Conservation (phyloP, 2,888 invertebrate genomes). For the Priocnemis perturbator region DNA sequence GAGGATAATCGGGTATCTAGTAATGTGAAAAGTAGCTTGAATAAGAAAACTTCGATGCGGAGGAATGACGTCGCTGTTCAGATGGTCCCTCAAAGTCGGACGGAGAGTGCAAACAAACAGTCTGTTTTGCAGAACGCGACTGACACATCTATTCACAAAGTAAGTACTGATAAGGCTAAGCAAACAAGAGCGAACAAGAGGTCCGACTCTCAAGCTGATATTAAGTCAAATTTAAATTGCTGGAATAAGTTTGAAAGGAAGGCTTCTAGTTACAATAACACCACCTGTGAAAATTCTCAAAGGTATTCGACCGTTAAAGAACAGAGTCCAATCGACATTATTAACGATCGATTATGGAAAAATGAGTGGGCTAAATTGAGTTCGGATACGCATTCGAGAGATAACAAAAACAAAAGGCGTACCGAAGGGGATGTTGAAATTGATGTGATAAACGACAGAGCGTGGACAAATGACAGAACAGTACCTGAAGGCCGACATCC, state of each 20-base stretch:
- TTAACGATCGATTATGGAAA: conserved; percentile 71
- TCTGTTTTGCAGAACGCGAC: conserved; percentile 23
- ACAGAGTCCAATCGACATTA: conserved; percentile 64
- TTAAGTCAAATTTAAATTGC: conserved; percentile 32
- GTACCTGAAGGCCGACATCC: conserved; percentile 26
- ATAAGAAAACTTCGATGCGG: conserved; percentile 46
- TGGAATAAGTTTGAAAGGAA: conserved; percentile 45
- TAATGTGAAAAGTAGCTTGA: conserved; percentile 29
- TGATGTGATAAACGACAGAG: conserved; percentile 70
- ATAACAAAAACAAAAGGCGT: conserved; percentile 37
- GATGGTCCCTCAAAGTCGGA: conserved; percentile 35
- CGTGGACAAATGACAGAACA: conserved; percentile 64
- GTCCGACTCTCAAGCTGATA: conserved; percentile 37
- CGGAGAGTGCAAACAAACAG: conserved; percentile 31
- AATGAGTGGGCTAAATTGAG: conserved; percentile 66
- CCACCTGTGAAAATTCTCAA: conserved; percentile 27
- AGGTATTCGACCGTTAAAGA: conserved; percentile 33
- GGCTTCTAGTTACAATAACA: conserved; percentile 27
- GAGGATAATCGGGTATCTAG: conserved; percentile 30
- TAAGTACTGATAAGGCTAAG: conserved; percentile 44
- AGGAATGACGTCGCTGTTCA: conserved; percentile 31
- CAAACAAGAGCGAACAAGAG: conserved; percentile 38
- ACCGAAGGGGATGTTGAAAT: conserved; percentile 56
- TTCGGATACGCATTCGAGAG: conserved; percentile 33
- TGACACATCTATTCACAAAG: conserved; percentile 35